Evolutionary conservation across 1,140 invertebrate species (phyloP).

Genomic region (Popillia japonica): DNA sequence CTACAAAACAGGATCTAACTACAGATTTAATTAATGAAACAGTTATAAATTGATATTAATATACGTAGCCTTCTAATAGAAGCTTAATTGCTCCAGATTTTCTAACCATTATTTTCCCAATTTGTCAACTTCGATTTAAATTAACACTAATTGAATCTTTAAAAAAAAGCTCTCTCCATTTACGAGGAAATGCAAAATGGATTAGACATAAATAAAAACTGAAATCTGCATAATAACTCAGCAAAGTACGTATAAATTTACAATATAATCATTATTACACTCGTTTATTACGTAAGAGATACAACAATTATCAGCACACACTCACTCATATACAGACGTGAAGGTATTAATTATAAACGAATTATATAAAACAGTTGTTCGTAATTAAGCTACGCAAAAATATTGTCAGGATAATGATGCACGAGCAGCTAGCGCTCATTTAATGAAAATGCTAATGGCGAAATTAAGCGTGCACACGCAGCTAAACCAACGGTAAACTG

Average conservation of each 20-base stretch:
- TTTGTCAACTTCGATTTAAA: not conserved
- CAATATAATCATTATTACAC: not conserved
- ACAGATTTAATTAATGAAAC: no score
- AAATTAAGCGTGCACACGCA: conserved; percentile 13
- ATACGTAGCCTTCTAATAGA: not conserved
- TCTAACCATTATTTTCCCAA: not conserved
- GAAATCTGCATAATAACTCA: conserved; percentile 5
- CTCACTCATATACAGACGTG: not conserved
- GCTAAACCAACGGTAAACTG: not conserved
- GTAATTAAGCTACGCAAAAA: conserved; percentile 21
- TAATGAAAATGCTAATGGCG: conserved; percentile 29
- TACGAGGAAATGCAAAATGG: not conserved
- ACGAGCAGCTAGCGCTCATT: not conserved
- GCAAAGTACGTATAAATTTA: not conserved
- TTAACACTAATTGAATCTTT: not conserved
- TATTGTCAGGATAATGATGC: conserved; percentile 23
- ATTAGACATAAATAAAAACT: not conserved
- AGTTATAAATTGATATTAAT: no score
- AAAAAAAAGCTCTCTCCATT: not conserved
- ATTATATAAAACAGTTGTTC: conserved; percentile 33
- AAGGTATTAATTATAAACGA: conserved; percentile 31
- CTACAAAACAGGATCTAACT: no score
- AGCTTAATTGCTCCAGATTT: not conserved
- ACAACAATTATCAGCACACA: not conserved
- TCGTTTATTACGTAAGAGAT: not conserved